A percentile compares a stretch with the other conserved stretches of the same genome.
phyloP scores from a whole-genome alignment of 1,140 invertebrate species.

The Ostrea denselamellosa region DNA sequence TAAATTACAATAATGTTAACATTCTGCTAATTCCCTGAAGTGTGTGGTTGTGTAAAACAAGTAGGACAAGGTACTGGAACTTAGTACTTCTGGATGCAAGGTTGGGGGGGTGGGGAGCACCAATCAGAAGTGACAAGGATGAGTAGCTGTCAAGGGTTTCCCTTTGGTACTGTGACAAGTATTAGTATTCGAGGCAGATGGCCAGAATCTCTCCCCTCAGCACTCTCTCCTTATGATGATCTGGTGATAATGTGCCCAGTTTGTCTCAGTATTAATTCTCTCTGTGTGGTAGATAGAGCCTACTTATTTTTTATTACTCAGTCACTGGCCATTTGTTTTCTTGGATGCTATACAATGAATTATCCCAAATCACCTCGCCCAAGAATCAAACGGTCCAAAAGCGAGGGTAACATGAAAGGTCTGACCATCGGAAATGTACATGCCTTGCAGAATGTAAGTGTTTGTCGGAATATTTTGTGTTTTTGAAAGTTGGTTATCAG shows the following conservation, averaged over 20 bases:
- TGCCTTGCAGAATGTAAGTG: slow-evolving; percentile 25
- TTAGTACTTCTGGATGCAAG: background rate
- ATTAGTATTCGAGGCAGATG: background rate
- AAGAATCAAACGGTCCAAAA: slow-evolving; percentile 43
- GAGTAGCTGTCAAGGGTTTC: background rate
- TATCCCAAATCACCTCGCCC: slow-evolving; percentile 42
- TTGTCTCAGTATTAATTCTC: background rate
- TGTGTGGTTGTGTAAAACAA: background rate
- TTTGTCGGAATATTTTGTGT: background rate
- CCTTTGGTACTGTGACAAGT: slow-evolving; percentile 23
- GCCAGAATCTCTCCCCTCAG: background rate
- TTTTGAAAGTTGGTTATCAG: background rate
- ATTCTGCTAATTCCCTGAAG: background rate
- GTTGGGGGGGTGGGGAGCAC: background rate
- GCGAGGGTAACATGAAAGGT: slow-evolving; percentile 40
- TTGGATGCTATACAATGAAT: slow-evolving; percentile 20
- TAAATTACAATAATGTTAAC: background rate
- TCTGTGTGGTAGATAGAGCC: slow-evolving; percentile 7
- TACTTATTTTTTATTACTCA: background rate
- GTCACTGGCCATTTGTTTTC: slow-evolving; percentile 15
- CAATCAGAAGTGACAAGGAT: slow-evolving; percentile 6
- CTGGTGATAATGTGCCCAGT: slow-evolving; percentile 25
- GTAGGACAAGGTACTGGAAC: background rate
- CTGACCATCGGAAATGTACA: slow-evolving; percentile 47
- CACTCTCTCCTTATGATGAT: background rate